These are phyloP conservation scores for Ageneiosus marmoratus DNA, from an alignment of 2,113 vertebrate species.

Conservation along the genomic window DNA sequence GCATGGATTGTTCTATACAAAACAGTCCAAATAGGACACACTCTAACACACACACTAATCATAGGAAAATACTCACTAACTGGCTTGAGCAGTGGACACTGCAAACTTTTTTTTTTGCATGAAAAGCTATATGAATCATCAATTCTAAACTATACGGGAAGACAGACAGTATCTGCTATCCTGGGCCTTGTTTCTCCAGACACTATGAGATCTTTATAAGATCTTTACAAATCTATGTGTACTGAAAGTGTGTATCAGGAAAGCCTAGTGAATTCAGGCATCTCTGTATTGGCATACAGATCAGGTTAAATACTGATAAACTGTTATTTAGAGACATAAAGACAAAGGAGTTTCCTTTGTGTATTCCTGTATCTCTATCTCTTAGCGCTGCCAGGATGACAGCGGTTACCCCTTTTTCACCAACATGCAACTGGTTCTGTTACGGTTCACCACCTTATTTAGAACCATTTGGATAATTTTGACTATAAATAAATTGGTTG, in stretches of 20 bases:
- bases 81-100: conserved; percentile 9
- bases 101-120: conserved; percentile 29
- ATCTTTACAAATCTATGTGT: background rate
- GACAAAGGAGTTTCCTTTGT: background rate
- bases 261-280: background rate
- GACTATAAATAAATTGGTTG: too few species aligned
- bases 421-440: too few species aligned
- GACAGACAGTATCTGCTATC: background rate
- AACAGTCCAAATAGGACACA: background rate
- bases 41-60: conserved; percentile 15
- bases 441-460: too few species aligned
- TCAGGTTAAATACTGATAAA: background rate
- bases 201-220: background rate
- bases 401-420: too few species aligned
- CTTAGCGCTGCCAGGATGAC: background rate
- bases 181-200: conserved; percentile 6
- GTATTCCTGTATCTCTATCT: background rate
- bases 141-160: conserved; percentile 18
- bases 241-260: background rate
- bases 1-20: background rate
- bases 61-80: conserved; percentile 10
- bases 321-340: background rate
- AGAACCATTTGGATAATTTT: too few species aligned
- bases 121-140: conserved; percentile 3
- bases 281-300: background rate